phyloP scores from a whole-genome alignment of 2,113 vertebrate species.

The Phaethon lepturus region DNA sequence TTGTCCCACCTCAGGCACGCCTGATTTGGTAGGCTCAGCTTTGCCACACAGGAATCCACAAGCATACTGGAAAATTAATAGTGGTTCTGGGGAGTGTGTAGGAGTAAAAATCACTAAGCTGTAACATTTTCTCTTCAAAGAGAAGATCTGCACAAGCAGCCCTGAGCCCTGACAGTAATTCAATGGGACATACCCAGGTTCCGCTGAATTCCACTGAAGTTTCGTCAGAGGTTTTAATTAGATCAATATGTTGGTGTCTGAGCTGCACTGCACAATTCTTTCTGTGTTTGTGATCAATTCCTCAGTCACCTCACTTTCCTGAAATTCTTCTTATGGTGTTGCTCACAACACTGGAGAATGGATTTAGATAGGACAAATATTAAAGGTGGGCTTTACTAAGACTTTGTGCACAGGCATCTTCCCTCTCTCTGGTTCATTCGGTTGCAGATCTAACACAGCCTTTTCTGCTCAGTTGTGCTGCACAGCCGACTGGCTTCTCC shows the following conservation, averaged over 20 bases:
- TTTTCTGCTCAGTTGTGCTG: not conserved
- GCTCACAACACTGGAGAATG: not conserved
- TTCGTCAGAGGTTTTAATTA: constrained; percentile 1
- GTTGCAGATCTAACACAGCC: not conserved
- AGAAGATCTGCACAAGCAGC: not conserved
- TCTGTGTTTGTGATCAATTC: not conserved
- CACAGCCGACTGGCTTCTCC: not conserved
- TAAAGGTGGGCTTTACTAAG: not conserved
- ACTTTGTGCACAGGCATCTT: not conserved
- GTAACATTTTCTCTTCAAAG: not conserved
- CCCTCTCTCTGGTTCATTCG: not conserved
- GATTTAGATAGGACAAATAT: not conserved
- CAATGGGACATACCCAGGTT: not conserved
- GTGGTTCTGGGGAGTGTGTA: not conserved
- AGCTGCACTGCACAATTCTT: not conserved
- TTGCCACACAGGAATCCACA: not conserved
- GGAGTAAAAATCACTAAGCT: not conserved
- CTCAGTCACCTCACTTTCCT: not conserved
- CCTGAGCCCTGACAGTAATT: not conserved
- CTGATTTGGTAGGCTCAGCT: not conserved
- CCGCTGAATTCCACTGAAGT: not conserved
- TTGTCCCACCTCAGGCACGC: not conserved
- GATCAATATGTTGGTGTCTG: not conserved
- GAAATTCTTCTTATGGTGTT: not conserved
- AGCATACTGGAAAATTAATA: not conserved